Conservation (phyloP, 1,140 invertebrate species). For the Parasteatoda tepidariorum region DNA sequence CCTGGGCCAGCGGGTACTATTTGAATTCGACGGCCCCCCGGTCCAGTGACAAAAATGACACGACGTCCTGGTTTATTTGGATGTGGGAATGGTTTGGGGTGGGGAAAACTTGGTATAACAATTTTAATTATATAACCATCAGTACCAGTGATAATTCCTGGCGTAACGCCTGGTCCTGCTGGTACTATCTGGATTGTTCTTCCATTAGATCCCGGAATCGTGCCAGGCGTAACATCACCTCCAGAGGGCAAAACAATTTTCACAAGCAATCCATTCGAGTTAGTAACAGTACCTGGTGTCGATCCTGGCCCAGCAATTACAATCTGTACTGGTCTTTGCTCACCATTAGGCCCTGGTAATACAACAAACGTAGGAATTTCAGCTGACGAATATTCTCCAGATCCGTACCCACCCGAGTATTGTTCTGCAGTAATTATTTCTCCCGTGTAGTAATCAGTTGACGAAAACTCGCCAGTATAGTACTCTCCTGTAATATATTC, state of each 20-base stretch:
- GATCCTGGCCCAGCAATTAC: neutral
- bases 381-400: too few species aligned
- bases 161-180: neutral
- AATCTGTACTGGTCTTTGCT: neutral
- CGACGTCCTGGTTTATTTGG: neutral
- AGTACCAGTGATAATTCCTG: neutral
- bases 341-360: neutral
- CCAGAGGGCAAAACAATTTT: neutral
- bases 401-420: too few species aligned
- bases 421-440: too few species aligned
- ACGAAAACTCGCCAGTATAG: neutral
- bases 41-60: neutral
- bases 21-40: neutral
- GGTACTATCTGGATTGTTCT: neutral
- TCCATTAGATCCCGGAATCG: neutral
- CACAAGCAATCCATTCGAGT: neutral
- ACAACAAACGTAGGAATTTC: neutral
- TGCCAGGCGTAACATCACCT: neutral
- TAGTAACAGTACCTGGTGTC: neutral
- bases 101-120: neutral
- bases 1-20: neutral
- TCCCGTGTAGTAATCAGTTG: neutral
- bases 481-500: constrained; percentile 1
- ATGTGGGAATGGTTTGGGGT: neutral
- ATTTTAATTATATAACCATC: neutral